Percentiles rank a stretch among this genome's conserved stretches.
Evolutionary conservation across 2,888 invertebrate genomes (phyloP).

Genomic region (Epirrhoe tristata): DNA sequence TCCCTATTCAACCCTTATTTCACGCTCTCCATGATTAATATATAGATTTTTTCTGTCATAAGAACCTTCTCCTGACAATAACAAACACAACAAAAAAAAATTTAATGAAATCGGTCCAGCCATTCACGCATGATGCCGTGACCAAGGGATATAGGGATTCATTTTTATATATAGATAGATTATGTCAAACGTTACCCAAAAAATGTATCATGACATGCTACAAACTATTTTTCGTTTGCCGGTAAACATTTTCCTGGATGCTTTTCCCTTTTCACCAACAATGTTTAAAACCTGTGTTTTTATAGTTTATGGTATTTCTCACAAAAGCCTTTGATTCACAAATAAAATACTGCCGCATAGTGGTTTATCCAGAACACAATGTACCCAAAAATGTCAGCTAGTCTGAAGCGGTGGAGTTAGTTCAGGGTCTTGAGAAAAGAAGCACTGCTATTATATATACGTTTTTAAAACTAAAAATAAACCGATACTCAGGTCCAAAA

Average conservation of each 20-base stretch:
- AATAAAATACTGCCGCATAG: conserved; percentile 40
- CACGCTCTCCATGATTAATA: too few relatives aligned
- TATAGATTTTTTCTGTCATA: too few relatives aligned
- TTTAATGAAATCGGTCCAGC: too few relatives aligned
- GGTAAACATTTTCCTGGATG: not conserved
- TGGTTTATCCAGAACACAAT: conserved; percentile 34
- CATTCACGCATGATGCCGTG: too few relatives aligned
- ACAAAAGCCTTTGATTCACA: conserved; percentile 38
- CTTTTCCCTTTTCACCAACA: conserved; percentile 3
- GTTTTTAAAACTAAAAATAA: too few relatives aligned
- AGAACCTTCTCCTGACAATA: too few relatives aligned
- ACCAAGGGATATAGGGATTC: too few relatives aligned
- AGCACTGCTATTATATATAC: not conserved
- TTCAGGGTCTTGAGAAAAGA: not conserved
- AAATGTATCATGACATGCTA: not conserved
- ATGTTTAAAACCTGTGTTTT: conserved; percentile 12
- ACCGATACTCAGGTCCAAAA: too few relatives aligned
- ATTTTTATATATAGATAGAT: too few relatives aligned
- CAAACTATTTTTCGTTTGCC: not conserved
- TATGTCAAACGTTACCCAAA: not conserved
- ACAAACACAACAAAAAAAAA: too few relatives aligned
- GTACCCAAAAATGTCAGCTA: conserved; percentile 29
- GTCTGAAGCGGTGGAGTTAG: conserved; percentile 23
- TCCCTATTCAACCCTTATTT: too few relatives aligned
- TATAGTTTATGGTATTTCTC: conserved; percentile 23